These are phyloP conservation scores for Chrysopa pallens DNA, from an alignment of 1,140 invertebrate species.

Conservation along the genomic window DNA sequence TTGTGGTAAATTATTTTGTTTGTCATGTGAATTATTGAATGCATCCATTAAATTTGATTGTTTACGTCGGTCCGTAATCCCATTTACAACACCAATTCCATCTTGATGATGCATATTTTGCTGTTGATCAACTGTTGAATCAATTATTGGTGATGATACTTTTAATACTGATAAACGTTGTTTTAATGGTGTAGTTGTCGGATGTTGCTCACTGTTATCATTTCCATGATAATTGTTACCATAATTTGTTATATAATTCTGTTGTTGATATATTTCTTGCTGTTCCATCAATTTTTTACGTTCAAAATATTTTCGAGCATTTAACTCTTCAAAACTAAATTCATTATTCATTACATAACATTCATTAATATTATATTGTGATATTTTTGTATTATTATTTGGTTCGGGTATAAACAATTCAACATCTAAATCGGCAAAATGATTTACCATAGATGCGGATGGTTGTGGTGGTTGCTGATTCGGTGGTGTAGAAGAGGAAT, in stretches of 20 bases:
- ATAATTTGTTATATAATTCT: too few relatives aligned
- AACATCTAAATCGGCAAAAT: slow-evolving; percentile 22
- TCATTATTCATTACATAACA: slow-evolving; percentile 42
- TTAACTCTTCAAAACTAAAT: slow-evolving; percentile 47
- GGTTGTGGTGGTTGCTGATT: not conserved
- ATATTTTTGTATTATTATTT: slow-evolving; percentile 31
- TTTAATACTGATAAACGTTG: not conserved
- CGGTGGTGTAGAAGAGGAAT: too few relatives aligned
- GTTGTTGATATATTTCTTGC: too few relatives aligned
- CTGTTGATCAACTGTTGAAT: not conserved
- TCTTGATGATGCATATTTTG: not conserved
- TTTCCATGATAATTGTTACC: too few relatives aligned
- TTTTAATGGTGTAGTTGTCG: slow-evolving; percentile 15
- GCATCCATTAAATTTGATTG: too few relatives aligned
- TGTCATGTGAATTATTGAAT: too few relatives aligned
- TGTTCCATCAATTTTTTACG: not conserved
- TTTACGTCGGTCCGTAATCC: too few relatives aligned
- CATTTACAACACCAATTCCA: too few relatives aligned
- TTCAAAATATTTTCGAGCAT: slow-evolving; percentile 20
- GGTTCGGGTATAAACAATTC: slow-evolving; percentile 40
- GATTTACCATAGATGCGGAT: not conserved
- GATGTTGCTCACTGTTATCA: too few relatives aligned
- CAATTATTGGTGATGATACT: not conserved
- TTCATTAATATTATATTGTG: slow-evolving; percentile 35
- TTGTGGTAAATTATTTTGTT: not conserved